phyloP scores from a whole-genome alignment of 2,113 vertebrate genomes.

The Trematocara marginatum region DNA sequence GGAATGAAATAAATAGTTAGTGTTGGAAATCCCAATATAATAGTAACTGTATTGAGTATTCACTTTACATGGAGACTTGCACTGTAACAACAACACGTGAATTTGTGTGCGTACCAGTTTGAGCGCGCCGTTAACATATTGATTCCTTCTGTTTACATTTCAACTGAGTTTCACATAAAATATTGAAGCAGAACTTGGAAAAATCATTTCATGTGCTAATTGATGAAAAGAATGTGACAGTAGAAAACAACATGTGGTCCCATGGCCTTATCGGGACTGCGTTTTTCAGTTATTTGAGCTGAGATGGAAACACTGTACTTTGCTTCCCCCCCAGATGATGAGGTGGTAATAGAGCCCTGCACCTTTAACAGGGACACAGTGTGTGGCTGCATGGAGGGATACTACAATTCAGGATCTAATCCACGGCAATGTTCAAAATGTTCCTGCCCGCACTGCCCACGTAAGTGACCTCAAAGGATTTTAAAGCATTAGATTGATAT shows the following conservation, averaged over 20 bases:
- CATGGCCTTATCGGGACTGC: background rate
- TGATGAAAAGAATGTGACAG: background rate
- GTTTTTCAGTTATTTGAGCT: background rate
- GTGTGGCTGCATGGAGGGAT: background rate
- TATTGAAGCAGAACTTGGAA: background rate
- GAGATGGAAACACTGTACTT: background rate
- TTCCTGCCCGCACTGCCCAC: fast-evolving
- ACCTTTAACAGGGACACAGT: background rate
- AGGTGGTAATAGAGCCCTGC: background rate
- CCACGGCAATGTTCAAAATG: background rate
- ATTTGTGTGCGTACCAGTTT: background rate
- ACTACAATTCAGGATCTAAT: background rate
- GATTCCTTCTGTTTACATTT: background rate
- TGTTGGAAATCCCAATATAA: background rate
- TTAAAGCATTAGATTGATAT: background rate
- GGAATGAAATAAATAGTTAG: background rate
- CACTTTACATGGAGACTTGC: background rate
- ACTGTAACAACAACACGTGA: background rate
- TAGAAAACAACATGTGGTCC: background rate
- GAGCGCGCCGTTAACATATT: background rate
- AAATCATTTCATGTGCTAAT: background rate
- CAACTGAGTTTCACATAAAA: background rate
- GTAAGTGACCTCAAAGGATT: background rate
- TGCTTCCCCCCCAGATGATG: background rate
- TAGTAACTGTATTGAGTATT: background rate